Conservation (phyloP, 2,797 vertebrate genomes). For the Varecia variegata region DNA sequence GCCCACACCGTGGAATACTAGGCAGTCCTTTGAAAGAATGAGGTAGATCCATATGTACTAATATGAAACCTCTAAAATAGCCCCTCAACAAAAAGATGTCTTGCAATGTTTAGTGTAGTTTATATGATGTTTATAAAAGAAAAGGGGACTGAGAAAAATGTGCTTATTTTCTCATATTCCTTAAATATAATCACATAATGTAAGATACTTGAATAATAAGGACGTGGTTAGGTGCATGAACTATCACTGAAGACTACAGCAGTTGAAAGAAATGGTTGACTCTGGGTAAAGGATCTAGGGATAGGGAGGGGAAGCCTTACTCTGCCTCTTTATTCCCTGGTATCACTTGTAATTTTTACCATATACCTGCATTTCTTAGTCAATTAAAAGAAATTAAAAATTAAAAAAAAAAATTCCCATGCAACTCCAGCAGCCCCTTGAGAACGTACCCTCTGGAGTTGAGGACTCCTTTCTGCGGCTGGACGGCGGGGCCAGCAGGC, state of each 20-base stretch:
- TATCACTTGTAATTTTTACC: neutral
- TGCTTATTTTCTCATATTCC: neutral
- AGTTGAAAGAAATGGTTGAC: neutral
- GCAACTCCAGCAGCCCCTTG: neutral
- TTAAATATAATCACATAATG: neutral
- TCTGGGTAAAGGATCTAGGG: neutral
- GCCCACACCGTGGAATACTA: neutral
- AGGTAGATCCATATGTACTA: neutral
- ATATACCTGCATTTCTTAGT: neutral
- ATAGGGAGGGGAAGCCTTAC: neutral
- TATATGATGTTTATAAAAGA: neutral
- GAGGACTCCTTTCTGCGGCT: conserved; percentile 95
- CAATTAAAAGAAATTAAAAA: neutral
- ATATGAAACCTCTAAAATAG: neutral
- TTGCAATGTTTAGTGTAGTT: neutral
- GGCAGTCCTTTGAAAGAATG: neutral
- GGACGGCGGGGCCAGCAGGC: conserved; percentile 94
- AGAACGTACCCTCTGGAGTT: conserved; percentile 92
- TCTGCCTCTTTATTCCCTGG: neutral
- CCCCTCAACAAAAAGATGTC: neutral
- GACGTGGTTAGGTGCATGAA: neutral
- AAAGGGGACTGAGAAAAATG: neutral
- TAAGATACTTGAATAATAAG: neutral
- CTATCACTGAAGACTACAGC: neutral
- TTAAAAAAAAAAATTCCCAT: neutral